Evolutionary conservation across 2,888 invertebrate genomes (phyloP).

Genomic region (Ochropleura leucogaster): DNA sequence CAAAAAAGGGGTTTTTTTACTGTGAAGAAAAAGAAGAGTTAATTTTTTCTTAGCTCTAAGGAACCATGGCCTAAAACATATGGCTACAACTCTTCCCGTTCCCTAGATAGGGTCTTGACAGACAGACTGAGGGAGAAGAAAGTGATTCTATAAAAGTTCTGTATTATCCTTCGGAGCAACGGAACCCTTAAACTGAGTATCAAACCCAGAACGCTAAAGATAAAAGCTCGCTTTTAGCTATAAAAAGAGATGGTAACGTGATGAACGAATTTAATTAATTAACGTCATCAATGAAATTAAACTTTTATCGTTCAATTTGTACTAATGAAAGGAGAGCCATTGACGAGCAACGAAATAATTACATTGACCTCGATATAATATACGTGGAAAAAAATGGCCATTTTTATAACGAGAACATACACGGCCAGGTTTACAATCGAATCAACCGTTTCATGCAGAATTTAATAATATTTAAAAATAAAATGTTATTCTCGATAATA

Average conservation of each 20-base stretch:
- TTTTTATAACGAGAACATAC: conserved; percentile 1
- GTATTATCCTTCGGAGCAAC: too few species aligned
- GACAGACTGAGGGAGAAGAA: too few species aligned
- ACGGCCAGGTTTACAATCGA: not conserved
- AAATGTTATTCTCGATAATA: not conserved
- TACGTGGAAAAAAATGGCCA: not conserved
- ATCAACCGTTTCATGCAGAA: not conserved
- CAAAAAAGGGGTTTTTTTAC: too few species aligned
- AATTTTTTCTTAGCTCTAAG: too few species aligned
- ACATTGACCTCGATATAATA: conserved; percentile 20
- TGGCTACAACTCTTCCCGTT: too few species aligned
- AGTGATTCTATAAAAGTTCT: too few species aligned
- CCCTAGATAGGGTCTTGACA: too few species aligned
- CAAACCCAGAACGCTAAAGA: conserved; percentile 22
- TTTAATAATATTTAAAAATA: not conserved
- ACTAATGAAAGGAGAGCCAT: conserved; percentile 39
- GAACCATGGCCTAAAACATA: too few species aligned
- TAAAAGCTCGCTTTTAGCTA: conserved; percentile 25
- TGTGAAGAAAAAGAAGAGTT: too few species aligned
- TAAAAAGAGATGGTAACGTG: conserved; percentile 43
- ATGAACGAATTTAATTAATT: conserved; percentile 50
- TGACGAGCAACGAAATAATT: conserved; percentile 46
- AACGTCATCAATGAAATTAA: conserved; percentile 50
- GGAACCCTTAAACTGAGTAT: too few species aligned
- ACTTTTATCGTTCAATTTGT: conserved; percentile 56